phyloP scores from a whole-genome alignment of 2,888 invertebrate genomes.

The Leptopilina myrica region DNA sequence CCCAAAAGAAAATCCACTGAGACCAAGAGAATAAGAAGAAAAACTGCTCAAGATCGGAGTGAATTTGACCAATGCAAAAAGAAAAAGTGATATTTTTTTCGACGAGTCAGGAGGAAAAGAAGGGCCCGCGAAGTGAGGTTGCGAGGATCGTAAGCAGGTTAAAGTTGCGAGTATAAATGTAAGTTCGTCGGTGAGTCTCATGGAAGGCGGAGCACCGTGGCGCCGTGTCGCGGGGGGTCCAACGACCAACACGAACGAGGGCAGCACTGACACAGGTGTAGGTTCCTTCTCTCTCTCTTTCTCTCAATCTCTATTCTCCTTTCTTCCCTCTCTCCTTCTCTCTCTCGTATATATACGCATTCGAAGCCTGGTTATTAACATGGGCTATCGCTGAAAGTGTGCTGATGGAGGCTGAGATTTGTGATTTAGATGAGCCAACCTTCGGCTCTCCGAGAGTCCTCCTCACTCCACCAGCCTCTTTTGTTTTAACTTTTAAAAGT shows the following conservation, averaged over 20 bases:
- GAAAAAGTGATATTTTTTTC: constrained; percentile 39
- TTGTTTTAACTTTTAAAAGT: constrained; percentile 70
- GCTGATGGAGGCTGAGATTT: constrained; percentile 72
- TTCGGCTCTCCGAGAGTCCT: constrained; percentile 42
- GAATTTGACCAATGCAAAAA: neutral
- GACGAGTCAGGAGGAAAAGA: constrained; percentile 4
- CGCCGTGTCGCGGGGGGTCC: constrained; percentile 77
- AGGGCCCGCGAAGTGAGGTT: constrained; percentile 31
- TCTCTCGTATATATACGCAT: constrained; percentile 37
- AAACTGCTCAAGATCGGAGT: neutral
- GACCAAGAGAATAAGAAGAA: too few relatives aligned
- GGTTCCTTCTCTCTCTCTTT: constrained; percentile 20
- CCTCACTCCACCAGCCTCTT: constrained; percentile 59
- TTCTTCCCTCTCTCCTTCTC: neutral
- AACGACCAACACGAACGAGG: constrained; percentile 57
- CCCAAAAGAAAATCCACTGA: too few relatives aligned
- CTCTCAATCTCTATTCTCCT: neutral
- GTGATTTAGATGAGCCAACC: constrained; percentile 75
- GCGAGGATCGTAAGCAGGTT: constrained; percentile 39
- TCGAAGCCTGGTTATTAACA: constrained; percentile 64
- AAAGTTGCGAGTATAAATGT: constrained; percentile 10
- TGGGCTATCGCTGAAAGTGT: constrained; percentile 69
- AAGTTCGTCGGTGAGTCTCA: constrained; percentile 50
- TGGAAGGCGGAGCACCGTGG: constrained; percentile 75
- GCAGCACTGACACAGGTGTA: constrained; percentile 60